A percentile compares a stretch with the other conserved stretches of the same genome.
Evolutionary conservation across 2,888 invertebrate species (phyloP).

Genomic region (Eupithecia dodoneata): DNA sequence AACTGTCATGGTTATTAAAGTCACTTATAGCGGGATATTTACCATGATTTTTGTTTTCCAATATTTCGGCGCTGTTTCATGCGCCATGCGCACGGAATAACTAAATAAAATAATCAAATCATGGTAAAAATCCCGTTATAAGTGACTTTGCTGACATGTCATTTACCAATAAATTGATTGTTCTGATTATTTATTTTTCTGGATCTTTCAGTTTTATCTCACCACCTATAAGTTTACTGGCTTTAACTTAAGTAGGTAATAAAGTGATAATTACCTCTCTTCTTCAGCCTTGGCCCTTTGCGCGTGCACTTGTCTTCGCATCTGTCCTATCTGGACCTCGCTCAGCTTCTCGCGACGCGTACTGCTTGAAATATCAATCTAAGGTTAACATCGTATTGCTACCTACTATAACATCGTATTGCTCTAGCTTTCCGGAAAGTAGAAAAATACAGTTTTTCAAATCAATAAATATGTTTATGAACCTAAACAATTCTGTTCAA

Average conservation of each 20-base stretch:
- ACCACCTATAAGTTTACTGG: too few species aligned
- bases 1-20: too few species aligned
- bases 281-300: slow-evolving; percentile 92
- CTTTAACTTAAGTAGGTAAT: not conserved
- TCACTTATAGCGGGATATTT: too few species aligned
- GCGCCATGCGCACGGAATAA: too few species aligned
- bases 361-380: slow-evolving; percentile 60
- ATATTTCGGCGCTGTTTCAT: too few species aligned
- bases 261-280: slow-evolving; percentile 86
- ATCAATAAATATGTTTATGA: not conserved
- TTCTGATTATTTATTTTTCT: too few species aligned
- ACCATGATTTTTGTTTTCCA: too few species aligned
- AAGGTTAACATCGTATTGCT: slow-evolving; percentile 29
- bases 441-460: not conserved
- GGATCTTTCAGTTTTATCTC: too few species aligned
- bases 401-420: not conserved
- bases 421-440: not conserved
- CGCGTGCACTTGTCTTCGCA: slow-evolving; percentile 91
- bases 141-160: too few species aligned
- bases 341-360: slow-evolving; percentile 88
- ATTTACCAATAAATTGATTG: too few species aligned
- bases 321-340: slow-evolving; percentile 92
- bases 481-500: not conserved
- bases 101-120: too few species aligned
- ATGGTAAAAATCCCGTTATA: too few species aligned